Conservation (phyloP, 1,140 invertebrate genomes). For the Palaemon carinicauda region DNA sequence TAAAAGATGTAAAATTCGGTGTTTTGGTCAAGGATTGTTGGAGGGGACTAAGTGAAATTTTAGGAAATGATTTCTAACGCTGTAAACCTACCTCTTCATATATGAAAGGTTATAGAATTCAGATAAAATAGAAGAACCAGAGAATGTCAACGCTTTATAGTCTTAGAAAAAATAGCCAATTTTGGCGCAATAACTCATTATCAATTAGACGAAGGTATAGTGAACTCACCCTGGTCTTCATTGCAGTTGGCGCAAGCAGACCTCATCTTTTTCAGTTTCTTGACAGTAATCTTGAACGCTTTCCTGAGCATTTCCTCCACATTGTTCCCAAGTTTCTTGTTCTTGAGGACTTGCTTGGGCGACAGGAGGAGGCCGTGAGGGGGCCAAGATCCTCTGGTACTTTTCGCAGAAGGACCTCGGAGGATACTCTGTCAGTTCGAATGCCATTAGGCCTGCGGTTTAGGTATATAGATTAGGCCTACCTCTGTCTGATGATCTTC, state of each 20-base stretch:
- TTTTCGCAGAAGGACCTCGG: slow-evolving; percentile 42
- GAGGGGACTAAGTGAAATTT: too few species aligned
- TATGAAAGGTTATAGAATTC: too few species aligned
- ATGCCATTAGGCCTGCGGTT: too few species aligned
- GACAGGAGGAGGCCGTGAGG: slow-evolving; percentile 39
- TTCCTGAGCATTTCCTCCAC: slow-evolving; percentile 43
- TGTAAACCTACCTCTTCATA: too few species aligned
- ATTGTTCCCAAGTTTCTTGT: slow-evolving; percentile 42
- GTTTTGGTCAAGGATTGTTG: too few species aligned
- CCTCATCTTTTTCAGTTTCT: slow-evolving; percentile 41
- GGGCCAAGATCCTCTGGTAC: slow-evolving; percentile 41
- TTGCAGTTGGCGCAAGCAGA: slow-evolving; percentile 43
- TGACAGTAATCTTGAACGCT: slow-evolving; percentile 51
- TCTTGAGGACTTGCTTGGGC: slow-evolving; percentile 39
- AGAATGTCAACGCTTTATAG: too few species aligned
- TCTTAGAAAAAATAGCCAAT: not conserved
- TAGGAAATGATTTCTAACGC: too few species aligned
- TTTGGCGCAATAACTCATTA: not conserved
- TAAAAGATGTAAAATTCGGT: too few species aligned
- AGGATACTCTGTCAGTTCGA: slow-evolving; percentile 44
- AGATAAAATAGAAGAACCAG: too few species aligned
- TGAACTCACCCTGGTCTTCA: not conserved
- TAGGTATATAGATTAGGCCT: too few species aligned
- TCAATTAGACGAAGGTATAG: not conserved
- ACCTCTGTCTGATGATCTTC: too few species aligned